Conservation (phyloP, 2,888 invertebrate species). For the Agelastica alni region DNA sequence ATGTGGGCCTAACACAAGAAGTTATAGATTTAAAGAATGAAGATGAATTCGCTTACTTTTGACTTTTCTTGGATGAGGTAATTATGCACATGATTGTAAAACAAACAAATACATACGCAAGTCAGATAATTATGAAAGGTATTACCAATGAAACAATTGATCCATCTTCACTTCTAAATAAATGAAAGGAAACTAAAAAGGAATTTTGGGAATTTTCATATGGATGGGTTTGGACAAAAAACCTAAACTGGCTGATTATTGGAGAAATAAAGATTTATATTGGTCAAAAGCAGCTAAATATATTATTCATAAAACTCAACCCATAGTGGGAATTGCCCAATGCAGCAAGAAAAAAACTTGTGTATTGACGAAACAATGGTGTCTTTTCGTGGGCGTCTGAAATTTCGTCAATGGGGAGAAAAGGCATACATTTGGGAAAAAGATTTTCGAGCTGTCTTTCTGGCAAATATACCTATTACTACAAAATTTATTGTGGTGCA, state of each 20-base stretch:
- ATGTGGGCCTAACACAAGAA: constrained; percentile 8
- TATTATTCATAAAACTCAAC: background rate
- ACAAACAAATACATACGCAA: constrained; percentile 18
- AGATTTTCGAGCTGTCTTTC: too few species aligned
- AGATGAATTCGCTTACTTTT: too few species aligned
- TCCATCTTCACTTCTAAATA: constrained; percentile 18
- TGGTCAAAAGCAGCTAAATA: constrained; percentile 2
- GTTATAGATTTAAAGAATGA: too few species aligned
- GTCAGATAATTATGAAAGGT: constrained; percentile 15
- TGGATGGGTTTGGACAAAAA: constrained; percentile 29
- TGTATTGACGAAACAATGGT: too few species aligned
- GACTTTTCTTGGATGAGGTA: too few species aligned
- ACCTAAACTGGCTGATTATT: constrained; percentile 19
- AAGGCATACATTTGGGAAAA: too few species aligned
- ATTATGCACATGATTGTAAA: constrained; percentile 4
- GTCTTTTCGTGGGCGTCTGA: too few species aligned
- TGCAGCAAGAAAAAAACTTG: too few species aligned
- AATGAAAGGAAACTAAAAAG: background rate
- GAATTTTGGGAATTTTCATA: constrained; percentile 22
- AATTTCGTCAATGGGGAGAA: too few species aligned
- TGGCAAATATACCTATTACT: background rate
- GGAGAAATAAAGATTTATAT: constrained; percentile 16
- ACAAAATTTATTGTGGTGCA: background rate
- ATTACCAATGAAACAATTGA: constrained; percentile 17
- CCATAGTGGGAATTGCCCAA: background rate